These are phyloP conservation scores for Oligia strigilis DNA, from an alignment of 2,888 invertebrate species.

Conservation along the genomic window DNA sequence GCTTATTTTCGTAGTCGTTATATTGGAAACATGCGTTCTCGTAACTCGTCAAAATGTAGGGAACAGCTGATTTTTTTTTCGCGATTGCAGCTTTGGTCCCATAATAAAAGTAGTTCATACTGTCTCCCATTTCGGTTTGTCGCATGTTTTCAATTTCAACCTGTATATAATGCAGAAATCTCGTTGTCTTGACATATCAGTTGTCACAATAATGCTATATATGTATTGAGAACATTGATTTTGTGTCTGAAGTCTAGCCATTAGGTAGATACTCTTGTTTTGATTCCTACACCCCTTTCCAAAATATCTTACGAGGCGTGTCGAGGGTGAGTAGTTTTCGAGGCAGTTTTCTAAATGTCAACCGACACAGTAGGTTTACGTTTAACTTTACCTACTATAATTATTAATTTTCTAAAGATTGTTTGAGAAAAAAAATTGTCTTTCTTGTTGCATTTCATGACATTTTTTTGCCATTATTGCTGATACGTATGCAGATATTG, in stretches of 20 bases:
- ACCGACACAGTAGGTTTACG: neutral
- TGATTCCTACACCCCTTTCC: slow-evolving; percentile 11
- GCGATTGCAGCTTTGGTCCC: too few species aligned
- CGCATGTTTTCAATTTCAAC: too few species aligned
- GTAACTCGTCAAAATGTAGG: too few species aligned
- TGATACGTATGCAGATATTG: neutral
- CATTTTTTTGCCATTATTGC: neutral
- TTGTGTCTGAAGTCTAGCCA: slow-evolving; percentile 17
- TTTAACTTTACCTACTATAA: neutral
- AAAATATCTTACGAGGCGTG: neutral
- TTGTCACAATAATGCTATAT: neutral
- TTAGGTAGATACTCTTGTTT: neutral
- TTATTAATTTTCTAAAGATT: neutral
- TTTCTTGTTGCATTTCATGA: neutral
- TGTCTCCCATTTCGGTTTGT: too few species aligned
- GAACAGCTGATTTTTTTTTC: too few species aligned
- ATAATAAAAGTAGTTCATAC: too few species aligned
- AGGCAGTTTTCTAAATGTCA: neutral
- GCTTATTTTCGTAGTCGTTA: neutral
- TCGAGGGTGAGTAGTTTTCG: neutral
- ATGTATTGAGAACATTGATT: slow-evolving; percentile 3
- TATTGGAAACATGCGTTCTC: too few species aligned
- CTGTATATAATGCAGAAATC: too few species aligned
- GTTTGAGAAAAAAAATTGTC: neutral
- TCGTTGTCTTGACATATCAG: neutral